phyloP scores from a whole-genome alignment of 2,888 invertebrate species.

The Acleris cristana region DNA sequence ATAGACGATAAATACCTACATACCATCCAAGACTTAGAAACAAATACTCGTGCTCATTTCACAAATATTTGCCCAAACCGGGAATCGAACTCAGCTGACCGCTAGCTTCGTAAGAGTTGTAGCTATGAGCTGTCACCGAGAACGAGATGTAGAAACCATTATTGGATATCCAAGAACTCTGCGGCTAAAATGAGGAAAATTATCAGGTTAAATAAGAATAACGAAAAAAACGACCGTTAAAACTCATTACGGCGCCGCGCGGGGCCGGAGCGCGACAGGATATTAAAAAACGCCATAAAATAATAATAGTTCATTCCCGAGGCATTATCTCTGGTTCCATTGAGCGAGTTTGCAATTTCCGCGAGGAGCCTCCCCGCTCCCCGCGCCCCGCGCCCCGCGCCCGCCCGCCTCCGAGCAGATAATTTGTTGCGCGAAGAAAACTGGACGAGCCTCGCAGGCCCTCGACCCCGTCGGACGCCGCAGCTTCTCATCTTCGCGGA shows the following conservation, averaged over 20 bases:
- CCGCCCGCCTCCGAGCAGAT: neutral
- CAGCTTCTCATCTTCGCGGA: neutral
- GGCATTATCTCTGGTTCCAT: conserved; percentile 53
- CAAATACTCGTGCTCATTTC: no score
- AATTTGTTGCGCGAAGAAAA: conserved; percentile 6
- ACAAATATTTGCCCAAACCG: no score
- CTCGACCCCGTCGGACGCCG: conserved; percentile 5
- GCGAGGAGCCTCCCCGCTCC: conserved; percentile 43
- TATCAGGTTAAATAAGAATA: conserved; percentile 3
- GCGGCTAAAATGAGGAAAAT: neutral
- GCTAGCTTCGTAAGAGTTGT: no score
- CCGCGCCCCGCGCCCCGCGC: conserved; percentile 13
- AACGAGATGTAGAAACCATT: no score
- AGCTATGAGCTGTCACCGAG: no score
- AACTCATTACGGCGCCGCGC: conserved; percentile 22
- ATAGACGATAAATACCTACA: no score
- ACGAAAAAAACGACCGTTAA: conserved; percentile 19
- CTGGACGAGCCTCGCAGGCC: conserved; percentile 7
- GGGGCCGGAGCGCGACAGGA: conserved; percentile 39
- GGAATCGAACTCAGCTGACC: no score
- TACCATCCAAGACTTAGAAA: no score
- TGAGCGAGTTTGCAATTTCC: conserved; percentile 58
- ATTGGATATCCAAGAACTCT: conserved; percentile 18
- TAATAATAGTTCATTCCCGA: conserved; percentile 52
- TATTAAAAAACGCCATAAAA: conserved; percentile 52